These are phyloP conservation scores for Plestiodon gilberti DNA, from an alignment of 2,113 vertebrate genomes.

Conservation along the genomic window DNA sequence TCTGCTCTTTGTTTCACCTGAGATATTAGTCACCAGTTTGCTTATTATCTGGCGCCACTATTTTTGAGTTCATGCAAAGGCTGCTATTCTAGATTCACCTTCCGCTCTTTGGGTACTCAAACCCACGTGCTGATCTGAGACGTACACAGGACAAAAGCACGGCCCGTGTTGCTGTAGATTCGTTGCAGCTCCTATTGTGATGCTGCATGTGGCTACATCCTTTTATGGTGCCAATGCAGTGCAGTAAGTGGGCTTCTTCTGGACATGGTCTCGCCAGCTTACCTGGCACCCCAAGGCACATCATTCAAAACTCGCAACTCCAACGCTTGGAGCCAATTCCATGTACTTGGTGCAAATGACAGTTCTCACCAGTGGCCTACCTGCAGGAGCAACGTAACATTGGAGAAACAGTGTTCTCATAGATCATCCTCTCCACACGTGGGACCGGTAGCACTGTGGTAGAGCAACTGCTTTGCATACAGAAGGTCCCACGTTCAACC, in stretches of 20 bases:
- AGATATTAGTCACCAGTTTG: too few species aligned
- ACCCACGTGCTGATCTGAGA: neutral
- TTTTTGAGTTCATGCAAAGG: neutral
- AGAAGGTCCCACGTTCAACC: too few species aligned
- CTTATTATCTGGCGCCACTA: neutral
- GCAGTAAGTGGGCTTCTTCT: neutral
- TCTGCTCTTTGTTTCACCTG: neutral
- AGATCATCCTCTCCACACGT: too few species aligned
- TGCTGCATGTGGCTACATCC: neutral
- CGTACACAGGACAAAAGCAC: neutral
- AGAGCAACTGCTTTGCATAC: too few species aligned
- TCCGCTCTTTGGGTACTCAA: neutral
- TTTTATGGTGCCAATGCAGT: neutral
- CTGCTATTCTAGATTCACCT: neutral
- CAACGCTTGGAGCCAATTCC: neutral
- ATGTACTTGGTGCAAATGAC: neutral
- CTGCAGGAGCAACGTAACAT: neutral
- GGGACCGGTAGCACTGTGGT: too few species aligned
- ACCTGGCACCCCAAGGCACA: too few species aligned
- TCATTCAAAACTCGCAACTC: neutral
- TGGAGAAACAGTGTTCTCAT: too few species aligned
- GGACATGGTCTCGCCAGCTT: too few species aligned
- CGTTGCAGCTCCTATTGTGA: neutral
- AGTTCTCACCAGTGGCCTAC: neutral
- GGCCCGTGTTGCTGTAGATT: neutral